These are phyloP conservation scores for Solenopsis invicta DNA, from an alignment of 1,140 invertebrate species.

Conservation along the genomic window DNA sequence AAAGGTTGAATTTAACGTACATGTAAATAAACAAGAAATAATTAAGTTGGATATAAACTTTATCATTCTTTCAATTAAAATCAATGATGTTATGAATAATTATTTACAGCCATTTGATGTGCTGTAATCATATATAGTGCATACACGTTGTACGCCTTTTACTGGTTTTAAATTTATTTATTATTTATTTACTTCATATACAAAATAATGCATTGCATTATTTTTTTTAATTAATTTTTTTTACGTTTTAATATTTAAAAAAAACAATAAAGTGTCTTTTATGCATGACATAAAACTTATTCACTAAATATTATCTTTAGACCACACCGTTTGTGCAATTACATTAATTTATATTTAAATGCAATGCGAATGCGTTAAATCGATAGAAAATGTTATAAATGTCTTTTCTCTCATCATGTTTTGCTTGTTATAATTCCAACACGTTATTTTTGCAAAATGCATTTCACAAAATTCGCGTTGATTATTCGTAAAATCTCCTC, in stretches of 20 bases:
- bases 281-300: neutral
- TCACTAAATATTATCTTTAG: constrained; percentile 3
- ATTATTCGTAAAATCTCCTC: constrained; percentile 71
- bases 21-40: constrained; percentile 9
- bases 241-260: neutral
- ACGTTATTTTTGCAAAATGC: constrained; percentile 43
- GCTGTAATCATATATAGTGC: neutral
- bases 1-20: neutral
- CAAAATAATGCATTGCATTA: constrained; percentile 1
- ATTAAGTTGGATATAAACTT: neutral
- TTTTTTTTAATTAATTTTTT: neutral
- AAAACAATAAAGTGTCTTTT: constrained; percentile 8
- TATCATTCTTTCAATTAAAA: constrained; percentile 9
- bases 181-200: constrained; percentile 4
- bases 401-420: neutral
- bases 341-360: constrained; percentile 43
- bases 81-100: constrained; percentile 19
- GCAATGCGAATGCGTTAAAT: neutral
- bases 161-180: constrained; percentile 1
- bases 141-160: neutral
- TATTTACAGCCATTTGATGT: constrained; percentile 3
- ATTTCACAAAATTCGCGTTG: constrained; percentile 51
- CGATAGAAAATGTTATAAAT: constrained; percentile 38
- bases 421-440: constrained; percentile 31
- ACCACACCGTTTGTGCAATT: neutral